Conservation (phyloP, 1,140 invertebrate species). For the Eulimnadia texana region DNA sequence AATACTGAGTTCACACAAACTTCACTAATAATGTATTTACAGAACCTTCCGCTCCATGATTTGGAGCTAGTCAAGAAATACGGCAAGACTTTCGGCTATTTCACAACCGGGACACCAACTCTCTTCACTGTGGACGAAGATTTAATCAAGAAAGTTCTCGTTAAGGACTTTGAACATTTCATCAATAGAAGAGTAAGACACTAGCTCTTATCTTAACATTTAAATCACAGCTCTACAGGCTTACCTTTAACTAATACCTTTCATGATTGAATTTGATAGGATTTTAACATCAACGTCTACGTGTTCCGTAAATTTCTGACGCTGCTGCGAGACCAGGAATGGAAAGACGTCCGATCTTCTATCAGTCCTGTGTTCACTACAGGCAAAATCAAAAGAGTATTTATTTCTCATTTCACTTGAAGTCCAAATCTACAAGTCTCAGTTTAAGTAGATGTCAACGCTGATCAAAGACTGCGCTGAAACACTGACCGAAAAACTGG, state of each 20-base stretch:
- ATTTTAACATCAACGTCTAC: background rate
- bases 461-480: too few relatives aligned
- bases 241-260: background rate
- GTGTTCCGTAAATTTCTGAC: constrained; percentile 11
- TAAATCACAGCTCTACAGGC: too few relatives aligned
- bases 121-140: constrained; percentile 30
- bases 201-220: too few relatives aligned
- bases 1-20: too few relatives aligned
- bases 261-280: too few relatives aligned
- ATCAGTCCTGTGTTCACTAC: constrained; percentile 41
- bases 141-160: constrained; percentile 36
- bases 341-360: too few relatives aligned
- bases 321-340: constrained; percentile 27
- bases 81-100: constrained; percentile 11
- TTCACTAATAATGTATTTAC: background rate
- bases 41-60: constrained; percentile 12
- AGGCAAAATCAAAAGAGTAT: constrained; percentile 15
- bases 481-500: too few relatives aligned
- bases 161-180: constrained; percentile 42
- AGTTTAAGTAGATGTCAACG: too few relatives aligned
- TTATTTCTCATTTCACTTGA: too few relatives aligned
- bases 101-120: constrained; percentile 5
- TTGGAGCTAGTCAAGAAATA: constrained; percentile 8
- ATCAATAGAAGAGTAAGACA: constrained; percentile 25
- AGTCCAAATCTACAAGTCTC: too few relatives aligned